phyloP scores from a whole-genome alignment of 2,113 vertebrate species.

The Bagarius yarrelli region DNA sequence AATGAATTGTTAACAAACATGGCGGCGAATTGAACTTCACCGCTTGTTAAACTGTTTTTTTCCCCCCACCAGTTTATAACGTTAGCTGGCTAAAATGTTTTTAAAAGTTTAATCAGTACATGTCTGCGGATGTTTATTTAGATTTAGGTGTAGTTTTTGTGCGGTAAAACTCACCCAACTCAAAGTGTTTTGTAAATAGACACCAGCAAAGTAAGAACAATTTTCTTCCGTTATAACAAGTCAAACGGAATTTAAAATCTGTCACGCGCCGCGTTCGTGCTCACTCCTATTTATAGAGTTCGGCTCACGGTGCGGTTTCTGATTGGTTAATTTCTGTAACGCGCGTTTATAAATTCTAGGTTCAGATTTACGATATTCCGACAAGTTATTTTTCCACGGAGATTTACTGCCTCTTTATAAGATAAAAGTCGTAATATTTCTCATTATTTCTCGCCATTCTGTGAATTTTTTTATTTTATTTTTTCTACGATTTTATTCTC shows the following conservation, averaged over 20 bases:
- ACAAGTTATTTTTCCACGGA: no score
- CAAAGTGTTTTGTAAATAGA: background rate
- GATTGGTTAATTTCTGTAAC: constrained; percentile 24
- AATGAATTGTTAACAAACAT: background rate
- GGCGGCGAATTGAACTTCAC: no score
- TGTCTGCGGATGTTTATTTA: background rate
- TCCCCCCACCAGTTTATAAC: no score
- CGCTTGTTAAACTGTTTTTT: background rate
- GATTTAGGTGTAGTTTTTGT: background rate
- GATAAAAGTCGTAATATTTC: no score
- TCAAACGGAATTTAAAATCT: fast-evolving
- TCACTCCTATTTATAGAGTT: constrained; percentile 10
- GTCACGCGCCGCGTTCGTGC: background rate
- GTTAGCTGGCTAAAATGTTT: background rate
- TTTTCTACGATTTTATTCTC: no score
- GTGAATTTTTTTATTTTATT: no score
- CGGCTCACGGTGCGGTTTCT: background rate
- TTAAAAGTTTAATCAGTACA: background rate
- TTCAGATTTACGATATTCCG: no score
- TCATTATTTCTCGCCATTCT: no score
- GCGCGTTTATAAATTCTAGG: no score
- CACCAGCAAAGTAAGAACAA: background rate
- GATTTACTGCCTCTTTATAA: no score
- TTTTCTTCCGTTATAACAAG: background rate
- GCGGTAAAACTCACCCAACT: background rate